Evolutionary conservation across 2,888 invertebrate species (phyloP).

Genomic region (Urechis unicinctus): DNA sequence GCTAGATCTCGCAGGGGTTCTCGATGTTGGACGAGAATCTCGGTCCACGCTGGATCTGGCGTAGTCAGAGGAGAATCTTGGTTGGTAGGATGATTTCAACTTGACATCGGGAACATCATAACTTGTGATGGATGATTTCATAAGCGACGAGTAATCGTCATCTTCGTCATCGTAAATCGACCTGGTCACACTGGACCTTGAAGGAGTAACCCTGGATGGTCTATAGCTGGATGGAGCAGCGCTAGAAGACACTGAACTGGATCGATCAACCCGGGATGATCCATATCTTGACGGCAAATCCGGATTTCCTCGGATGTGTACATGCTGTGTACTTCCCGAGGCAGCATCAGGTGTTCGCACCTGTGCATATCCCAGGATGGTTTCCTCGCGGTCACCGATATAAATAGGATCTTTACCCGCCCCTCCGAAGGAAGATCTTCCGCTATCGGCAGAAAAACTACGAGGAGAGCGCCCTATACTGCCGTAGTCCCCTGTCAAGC

Average conservation of each 20-base stretch:
- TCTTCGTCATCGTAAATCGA: not conserved
- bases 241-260: not conserved
- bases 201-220: not conserved
- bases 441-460: too few relatives aligned
- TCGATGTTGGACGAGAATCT: not conserved
- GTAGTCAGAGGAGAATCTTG: not conserved
- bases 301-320: not conserved
- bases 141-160: too few relatives aligned
- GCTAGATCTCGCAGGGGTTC: not conserved
- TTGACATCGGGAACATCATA: not conserved
- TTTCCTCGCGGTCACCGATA: not conserved
- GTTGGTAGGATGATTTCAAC: not conserved
- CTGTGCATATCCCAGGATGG: not conserved
- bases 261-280: not conserved
- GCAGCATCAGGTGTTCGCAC: not conserved
- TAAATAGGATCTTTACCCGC: not conserved
- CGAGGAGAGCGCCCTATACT: too few relatives aligned
- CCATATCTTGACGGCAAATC: not conserved
- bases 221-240: not conserved
- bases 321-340: not conserved
- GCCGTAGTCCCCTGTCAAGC: too few relatives aligned
- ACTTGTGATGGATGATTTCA: too few relatives aligned
- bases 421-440: not conserved
- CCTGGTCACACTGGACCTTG: not conserved
- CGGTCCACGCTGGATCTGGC: not conserved